Evolutionary conservation across 2,113 vertebrate genomes (phyloP).

Genomic region (Carassius gibelio): DNA sequence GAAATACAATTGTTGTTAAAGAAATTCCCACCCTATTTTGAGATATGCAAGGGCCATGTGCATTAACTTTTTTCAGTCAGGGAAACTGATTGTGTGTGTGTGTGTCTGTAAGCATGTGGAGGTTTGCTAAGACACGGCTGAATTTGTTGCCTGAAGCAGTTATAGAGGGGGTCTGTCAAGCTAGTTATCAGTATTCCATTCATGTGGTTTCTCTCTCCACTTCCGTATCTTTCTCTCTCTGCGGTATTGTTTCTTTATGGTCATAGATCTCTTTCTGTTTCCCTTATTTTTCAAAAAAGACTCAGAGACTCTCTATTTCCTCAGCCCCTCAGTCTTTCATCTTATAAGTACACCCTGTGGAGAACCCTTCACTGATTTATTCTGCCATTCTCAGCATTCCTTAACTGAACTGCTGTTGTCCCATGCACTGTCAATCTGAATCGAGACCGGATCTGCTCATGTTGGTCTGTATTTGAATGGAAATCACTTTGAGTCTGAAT

Average conservation of each 20-base stretch:
- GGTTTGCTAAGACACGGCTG: background rate
- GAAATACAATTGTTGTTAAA: background rate
- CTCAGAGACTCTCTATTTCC: background rate
- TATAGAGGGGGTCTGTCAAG: background rate
- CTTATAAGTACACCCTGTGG: background rate
- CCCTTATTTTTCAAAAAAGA: background rate
- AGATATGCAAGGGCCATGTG: background rate
- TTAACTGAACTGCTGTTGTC: background rate
- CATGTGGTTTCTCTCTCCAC: background rate
- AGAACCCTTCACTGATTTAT: background rate
- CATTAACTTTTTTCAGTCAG: background rate
- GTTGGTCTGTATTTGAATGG: no score
- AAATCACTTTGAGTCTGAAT: background rate
- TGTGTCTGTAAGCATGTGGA: slow-evolving; percentile 3
- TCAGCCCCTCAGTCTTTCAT: background rate
- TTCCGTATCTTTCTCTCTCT: slow-evolving; percentile 21
- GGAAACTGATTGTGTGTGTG: background rate
- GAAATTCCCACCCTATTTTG: background rate
- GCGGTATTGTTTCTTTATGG: background rate
- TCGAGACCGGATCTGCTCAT: background rate
- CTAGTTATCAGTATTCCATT: slow-evolving; percentile 22
- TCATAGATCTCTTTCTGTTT: background rate
- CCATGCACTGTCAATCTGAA: background rate
- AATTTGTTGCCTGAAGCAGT: slow-evolving; percentile 38
- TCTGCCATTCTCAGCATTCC: background rate